phyloP scores from a whole-genome alignment of 1,140 invertebrate species.

The Ladona fulva region DNA sequence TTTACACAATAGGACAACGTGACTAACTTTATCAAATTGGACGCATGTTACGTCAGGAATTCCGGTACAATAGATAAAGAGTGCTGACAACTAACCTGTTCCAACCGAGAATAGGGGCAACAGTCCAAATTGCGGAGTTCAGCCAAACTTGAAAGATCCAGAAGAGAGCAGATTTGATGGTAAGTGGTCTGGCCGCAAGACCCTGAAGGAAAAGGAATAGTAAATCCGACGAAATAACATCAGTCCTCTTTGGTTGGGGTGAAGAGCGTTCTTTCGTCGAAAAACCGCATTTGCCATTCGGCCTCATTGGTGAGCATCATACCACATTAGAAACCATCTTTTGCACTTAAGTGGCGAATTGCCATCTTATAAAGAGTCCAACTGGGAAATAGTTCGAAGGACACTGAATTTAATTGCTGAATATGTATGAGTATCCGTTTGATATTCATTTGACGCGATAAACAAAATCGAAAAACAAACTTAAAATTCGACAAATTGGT shows the following conservation, averaged over 20 bases:
- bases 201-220: slow-evolving; percentile 27
- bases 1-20: too few species aligned
- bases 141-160: slow-evolving; percentile 60
- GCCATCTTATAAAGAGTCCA: neutral
- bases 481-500: too few species aligned
- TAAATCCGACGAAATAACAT: neutral
- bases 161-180: slow-evolving; percentile 53
- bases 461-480: too few species aligned
- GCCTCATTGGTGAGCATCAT: neutral
- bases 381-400: neutral
- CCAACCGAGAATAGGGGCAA: slow-evolving; percentile 59
- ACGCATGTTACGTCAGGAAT: too few species aligned
- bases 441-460: too few species aligned
- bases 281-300: neutral
- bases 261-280: neutral
- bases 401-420: too few species aligned
- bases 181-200: slow-evolving; percentile 55
- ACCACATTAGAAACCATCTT: neutral
- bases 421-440: too few species aligned
- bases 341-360: neutral
- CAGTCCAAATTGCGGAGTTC: slow-evolving; percentile 56
- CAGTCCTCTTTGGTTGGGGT: neutral
- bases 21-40: too few species aligned
- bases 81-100: slow-evolving; percentile 39
- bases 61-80: too few species aligned